Evolutionary conservation across 1,140 invertebrate genomes (phyloP).

Genomic region (Aphidius gifuensis): DNA sequence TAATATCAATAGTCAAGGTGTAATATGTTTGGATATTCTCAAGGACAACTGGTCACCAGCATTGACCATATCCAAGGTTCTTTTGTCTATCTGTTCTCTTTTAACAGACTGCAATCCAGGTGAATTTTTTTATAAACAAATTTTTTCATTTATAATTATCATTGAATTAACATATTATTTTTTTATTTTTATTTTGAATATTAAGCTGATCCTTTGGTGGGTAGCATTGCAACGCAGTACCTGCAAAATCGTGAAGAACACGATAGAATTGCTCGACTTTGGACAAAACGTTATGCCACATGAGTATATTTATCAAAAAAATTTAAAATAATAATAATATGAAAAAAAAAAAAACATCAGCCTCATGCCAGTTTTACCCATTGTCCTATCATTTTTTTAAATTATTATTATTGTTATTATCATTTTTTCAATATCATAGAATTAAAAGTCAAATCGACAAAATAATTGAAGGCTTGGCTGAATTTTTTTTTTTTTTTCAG

Average conservation of each 20-base stretch:
- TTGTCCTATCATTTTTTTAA: too few relatives aligned
- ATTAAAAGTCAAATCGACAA: too few relatives aligned
- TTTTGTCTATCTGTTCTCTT: constrained; percentile 92
- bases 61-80: constrained; percentile 90
- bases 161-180: neutral
- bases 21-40: constrained; percentile 92
- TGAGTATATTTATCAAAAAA: constrained; percentile 54
- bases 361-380: constrained; percentile 40
- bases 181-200: constrained; percentile 9
- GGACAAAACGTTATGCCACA: constrained; percentile 97
- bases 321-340: constrained; percentile 19
- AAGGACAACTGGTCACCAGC: constrained; percentile 97
- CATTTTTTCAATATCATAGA: too few relatives aligned
- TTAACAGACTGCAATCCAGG: constrained; percentile 96
- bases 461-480: too few relatives aligned
- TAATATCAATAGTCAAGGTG: constrained; percentile 96
- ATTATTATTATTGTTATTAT: too few relatives aligned
- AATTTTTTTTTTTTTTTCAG: too few relatives aligned
- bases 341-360: constrained; percentile 36
- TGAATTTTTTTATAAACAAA: constrained; percentile 47
- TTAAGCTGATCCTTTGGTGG: constrained; percentile 93
- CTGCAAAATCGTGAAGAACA: constrained; percentile 96
- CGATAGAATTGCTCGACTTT: constrained; percentile 94
- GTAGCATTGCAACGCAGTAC: constrained; percentile 97
- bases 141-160: neutral